These are phyloP conservation scores for Melanchra persicariae DNA, from an alignment of 2,888 invertebrate genomes.

Conservation along the genomic window DNA sequence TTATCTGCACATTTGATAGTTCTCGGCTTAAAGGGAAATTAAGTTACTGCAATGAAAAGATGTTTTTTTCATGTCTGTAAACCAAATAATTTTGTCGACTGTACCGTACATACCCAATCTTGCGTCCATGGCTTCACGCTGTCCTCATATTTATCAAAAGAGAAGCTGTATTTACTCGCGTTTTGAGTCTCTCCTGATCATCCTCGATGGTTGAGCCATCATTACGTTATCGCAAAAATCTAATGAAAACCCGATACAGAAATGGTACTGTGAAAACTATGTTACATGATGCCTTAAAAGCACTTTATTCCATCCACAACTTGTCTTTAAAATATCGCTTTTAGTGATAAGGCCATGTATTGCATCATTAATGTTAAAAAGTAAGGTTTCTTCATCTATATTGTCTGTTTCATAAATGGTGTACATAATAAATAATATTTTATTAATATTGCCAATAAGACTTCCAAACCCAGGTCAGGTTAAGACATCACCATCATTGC, in stretches of 20 bases:
- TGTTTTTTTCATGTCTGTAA: not conserved
- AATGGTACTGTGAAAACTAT: not conserved
- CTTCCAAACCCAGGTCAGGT: not conserved
- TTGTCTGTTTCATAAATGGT: no score
- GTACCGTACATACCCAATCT: not conserved
- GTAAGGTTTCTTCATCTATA: no score
- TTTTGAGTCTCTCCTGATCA: not conserved
- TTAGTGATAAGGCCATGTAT: no score
- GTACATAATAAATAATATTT: no score
- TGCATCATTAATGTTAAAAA: no score
- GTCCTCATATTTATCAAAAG: not conserved
- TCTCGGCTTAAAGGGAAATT: not conserved
- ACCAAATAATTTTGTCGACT: not conserved
- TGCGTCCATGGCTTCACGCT: not conserved
- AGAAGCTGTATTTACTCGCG: not conserved
- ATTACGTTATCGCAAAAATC: not conserved
- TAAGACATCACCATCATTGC: not conserved
- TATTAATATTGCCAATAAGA: no score
- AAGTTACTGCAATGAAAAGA: no score
- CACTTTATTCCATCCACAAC: no score
- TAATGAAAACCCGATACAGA: not conserved
- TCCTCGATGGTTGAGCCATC: rapidly evolving
- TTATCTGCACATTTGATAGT: not conserved
- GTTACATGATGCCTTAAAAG: no score
- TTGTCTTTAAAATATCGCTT: no score